Percentiles rank a stretch among this genome's conserved stretches.
Conservation (phyloP, 2,888 invertebrate species). For the Tinea trinotella region DNA sequence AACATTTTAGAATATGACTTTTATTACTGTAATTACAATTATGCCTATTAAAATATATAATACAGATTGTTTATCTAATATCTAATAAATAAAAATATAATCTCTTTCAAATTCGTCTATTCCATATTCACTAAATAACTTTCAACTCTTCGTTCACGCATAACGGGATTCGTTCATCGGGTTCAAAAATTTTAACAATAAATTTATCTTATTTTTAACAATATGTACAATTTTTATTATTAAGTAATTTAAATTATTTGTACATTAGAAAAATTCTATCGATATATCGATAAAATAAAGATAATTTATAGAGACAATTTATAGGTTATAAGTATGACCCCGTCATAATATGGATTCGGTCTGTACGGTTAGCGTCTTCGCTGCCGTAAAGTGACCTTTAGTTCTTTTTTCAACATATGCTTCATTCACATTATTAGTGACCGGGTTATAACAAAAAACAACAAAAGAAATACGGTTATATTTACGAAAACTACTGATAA, state of each 20-base stretch:
- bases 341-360: too few species aligned
- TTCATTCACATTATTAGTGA: too few species aligned
- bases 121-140: slow-evolving; percentile 12
- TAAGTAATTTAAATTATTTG: neutral
- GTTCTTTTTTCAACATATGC: too few species aligned
- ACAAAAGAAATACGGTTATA: too few species aligned
- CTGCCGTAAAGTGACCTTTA: too few species aligned
- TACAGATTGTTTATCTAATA: slow-evolving; percentile 19
- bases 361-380: too few species aligned
- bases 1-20: slow-evolving; percentile 19
- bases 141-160: neutral
- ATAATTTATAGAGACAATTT: too few species aligned
- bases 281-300: neutral
- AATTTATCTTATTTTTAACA: slow-evolving; percentile 12
- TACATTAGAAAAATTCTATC: neutral
- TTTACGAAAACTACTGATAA: too few species aligned
- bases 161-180: slow-evolving; percentile 5
- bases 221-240: slow-evolving; percentile 11
- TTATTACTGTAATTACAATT: slow-evolving; percentile 9
- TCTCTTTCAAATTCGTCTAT: slow-evolving; percentile 19
- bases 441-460: too few species aligned
- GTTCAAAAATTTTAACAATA: slow-evolving; percentile 6
- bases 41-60: slow-evolving; percentile 17
- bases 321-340: too few species aligned
- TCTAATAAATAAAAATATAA: slow-evolving; percentile 21